Conservation (phyloP, 2,888 invertebrate species). For the Pseudoips prasinana region DNA sequence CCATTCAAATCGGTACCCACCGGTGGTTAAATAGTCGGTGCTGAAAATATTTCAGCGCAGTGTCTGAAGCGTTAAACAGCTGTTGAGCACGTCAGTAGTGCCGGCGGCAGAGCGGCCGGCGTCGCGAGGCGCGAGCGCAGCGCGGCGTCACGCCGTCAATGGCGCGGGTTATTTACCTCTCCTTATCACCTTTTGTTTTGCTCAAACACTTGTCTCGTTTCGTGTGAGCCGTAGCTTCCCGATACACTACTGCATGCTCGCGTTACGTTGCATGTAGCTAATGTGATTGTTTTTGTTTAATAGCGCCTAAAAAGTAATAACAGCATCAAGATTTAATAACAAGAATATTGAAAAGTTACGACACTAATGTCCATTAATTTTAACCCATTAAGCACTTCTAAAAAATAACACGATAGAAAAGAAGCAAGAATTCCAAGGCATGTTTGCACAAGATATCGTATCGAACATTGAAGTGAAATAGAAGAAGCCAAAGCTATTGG, state of each 20-base stretch:
- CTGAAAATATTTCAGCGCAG: slow-evolving; percentile 61
- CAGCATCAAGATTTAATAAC: neutral
- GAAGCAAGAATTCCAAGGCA: slow-evolving; percentile 35
- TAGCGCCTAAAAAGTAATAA: neutral
- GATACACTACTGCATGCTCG: slow-evolving; percentile 34
- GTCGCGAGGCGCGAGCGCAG: slow-evolving; percentile 31
- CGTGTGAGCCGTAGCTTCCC: slow-evolving; percentile 47
- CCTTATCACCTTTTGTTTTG: slow-evolving; percentile 81
- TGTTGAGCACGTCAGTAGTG: slow-evolving; percentile 46
- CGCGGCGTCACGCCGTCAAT: slow-evolving; percentile 67
- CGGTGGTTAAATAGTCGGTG: slow-evolving; percentile 36
- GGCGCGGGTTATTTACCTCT: slow-evolving; percentile 79
- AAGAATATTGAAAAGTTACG: neutral
- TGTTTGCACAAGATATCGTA: slow-evolving; percentile 66
- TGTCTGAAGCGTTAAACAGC: slow-evolving; percentile 63
- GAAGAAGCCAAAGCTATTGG: slow-evolving; percentile 66
- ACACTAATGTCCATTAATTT: too few relatives aligned
- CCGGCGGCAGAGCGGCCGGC: slow-evolving; percentile 34
- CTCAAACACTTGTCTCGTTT: slow-evolving; percentile 69
- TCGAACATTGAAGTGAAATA: slow-evolving; percentile 67
- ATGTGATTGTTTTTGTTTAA: too few relatives aligned
- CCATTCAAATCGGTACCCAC: slow-evolving; percentile 29
- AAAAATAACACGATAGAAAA: slow-evolving; percentile 18
- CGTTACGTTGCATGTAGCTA: slow-evolving; percentile 7
- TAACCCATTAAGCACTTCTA: neutral